Evolutionary conservation across 2,888 invertebrate species (phyloP), one percentile per base, ranked within the genome.

Genomic region (Schizaphis graminum): DNA sequence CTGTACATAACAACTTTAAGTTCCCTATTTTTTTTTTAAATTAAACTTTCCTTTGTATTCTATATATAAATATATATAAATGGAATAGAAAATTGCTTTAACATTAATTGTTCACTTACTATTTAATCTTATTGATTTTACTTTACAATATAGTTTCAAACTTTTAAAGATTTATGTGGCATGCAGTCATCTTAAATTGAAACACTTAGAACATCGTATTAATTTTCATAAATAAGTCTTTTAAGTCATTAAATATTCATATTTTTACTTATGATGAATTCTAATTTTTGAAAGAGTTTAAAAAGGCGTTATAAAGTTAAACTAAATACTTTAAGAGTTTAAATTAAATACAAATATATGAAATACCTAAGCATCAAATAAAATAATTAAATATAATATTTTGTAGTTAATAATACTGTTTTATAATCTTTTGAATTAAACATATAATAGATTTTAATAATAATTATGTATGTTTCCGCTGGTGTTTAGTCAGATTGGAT

Each of bases 201-300:
- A 67, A 35, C 67, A 35, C 67, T 85, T 44, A 85, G 35, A 85
- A 41, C 44, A 44, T 44, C 44, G 44, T 85, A 85, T 44, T 85
- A 44, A 85, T 85, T 85, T 41, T 85, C 85, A 85, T 85, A 44
- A 85, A 85, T 85, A 41, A 67, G n/a, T n/a, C 13, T 67, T 67
- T 13, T n/a, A 67, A n/a, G 67, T 67, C n/a, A 67, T 67, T 67
- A 67, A 67, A 67, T 35, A 67, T 67, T 67, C 67, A 67, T 67
- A 67, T 16, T 28, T 67, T 67, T 67, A 67, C 67, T 67, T 35
- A 35, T 35, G 67, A 35, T 67, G 67, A 35, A 67, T 67, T 35
- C n/a, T 67, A 16, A 67, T 35, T n/a, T n/a, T 35, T 67, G 67
- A 35, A 67, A 67, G 7, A 35, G n/a, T 67, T 35, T 21, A 13